Evolutionary conservation across 2,888 invertebrate species (phyloP).

Genomic region (Escarpia spicata): DNA sequence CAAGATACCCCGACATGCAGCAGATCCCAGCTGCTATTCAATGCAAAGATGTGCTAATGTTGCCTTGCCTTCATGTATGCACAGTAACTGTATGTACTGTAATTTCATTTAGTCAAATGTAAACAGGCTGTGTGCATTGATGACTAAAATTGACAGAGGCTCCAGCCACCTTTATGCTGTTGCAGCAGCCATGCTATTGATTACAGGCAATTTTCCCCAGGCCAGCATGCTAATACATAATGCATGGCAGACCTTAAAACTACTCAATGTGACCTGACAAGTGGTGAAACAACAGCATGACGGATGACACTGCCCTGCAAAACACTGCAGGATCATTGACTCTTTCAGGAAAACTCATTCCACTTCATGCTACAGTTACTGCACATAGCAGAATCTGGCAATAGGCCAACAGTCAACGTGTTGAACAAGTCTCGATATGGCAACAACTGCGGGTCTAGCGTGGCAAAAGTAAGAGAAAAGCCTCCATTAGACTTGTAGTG

Average conservation of each 20-base stretch:
- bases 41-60: too few species aligned
- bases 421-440: not conserved
- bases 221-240: not conserved
- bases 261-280: not conserved
- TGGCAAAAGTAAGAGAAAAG: not conserved
- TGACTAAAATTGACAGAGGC: not conserved
- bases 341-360: not conserved
- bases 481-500: not conserved
- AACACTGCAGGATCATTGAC: not conserved
- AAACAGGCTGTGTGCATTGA: too few species aligned
- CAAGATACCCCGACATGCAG: too few species aligned
- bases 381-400: not conserved
- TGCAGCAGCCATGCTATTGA: not conserved
- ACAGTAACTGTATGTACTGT: too few species aligned
- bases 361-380: not conserved
- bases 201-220: not conserved
- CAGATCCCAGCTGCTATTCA: too few species aligned
- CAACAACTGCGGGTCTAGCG: not conserved
- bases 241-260: not conserved
- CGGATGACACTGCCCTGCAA: not conserved
- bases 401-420: not conserved
- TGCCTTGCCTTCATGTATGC: too few species aligned
- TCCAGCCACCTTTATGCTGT: not conserved
- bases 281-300: not conserved
- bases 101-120: not conserved